Base-by-base conservation (phyloP, 2,113 vertebrate species). In the Psilopsiagon aurifrons region DNA sequence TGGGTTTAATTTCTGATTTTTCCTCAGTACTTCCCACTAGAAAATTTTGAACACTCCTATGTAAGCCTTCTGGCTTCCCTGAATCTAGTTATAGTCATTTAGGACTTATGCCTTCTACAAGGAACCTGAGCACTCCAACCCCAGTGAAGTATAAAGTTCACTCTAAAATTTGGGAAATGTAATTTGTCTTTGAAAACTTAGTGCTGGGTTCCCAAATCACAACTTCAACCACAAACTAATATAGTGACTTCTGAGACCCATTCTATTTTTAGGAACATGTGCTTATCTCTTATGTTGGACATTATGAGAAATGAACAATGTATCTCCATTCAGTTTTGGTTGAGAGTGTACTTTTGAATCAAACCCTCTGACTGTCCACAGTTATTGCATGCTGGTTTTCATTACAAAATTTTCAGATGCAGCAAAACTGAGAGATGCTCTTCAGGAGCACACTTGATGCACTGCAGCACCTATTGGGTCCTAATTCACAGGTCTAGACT, bases 31-130 rank as follows among this genome's bases (percentile, higher is more conserved):
- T 71, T 84, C 10, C 10, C 16, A 33, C 13, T 68, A 46, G 11
- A 70, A 67, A 51, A 2, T 67, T 80, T 29, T 35, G 5, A 5
- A 7, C 16, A 27, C 4, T 23, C 2, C n/a, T 63, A 4, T 4
- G 11, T n/a, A 47, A 51, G 2, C 8, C 31, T 44, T 18, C 10
- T 29, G 14, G 3, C 19, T 46, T 84, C 19, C 10, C 16, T 79
- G 27, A 70, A 43, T 1, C 1, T 13, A 11, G 1, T 29, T 91
- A 67, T 54, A 71, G 10, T 15, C 12, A 41, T 64, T 87, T 63
- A 54, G 23, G 9, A 43, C 4, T 5, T n/a, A 0, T 25, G 1
- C 23, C 10, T 67, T 68, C 60, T 20, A 2, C 3, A 59, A 76
- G 18, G 17, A 71, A 51, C 6, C 4, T 52, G 70, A 57, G 5